Evolutionary conservation across 2,113 vertebrate genomes (phyloP).

Genomic region (Limnothrissa miodon): DNA sequence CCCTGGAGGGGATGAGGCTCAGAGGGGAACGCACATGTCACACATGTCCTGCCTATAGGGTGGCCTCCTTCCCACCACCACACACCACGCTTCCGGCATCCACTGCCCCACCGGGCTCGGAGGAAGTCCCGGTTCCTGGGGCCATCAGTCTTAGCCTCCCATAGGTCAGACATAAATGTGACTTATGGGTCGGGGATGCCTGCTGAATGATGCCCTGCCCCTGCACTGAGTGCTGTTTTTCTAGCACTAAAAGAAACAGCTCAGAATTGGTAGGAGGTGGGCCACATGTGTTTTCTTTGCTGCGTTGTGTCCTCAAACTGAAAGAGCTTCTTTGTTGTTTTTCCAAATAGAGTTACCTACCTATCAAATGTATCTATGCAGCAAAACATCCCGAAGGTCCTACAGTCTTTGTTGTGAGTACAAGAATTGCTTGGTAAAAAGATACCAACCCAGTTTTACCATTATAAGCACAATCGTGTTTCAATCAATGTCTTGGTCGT

Average conservation of each 20-base stretch:
- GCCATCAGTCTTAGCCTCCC: slow-evolving; percentile 58
- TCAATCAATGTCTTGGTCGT: slow-evolving; percentile 25
- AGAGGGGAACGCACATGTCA: slow-evolving; percentile 36
- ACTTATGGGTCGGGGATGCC: slow-evolving; percentile 56
- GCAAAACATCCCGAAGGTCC: background rate
- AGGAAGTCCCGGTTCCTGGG: slow-evolving; percentile 69
- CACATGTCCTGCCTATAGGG: slow-evolving; percentile 40
- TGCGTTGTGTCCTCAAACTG: slow-evolving; percentile 41
- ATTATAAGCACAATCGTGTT: background rate
- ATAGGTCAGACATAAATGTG: slow-evolving; percentile 58
- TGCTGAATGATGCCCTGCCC: slow-evolving; percentile 11
- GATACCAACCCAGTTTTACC: background rate
- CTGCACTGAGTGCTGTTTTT: slow-evolving; percentile 53
- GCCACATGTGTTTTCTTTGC: slow-evolving; percentile 51
- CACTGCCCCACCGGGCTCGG: slow-evolving; percentile 38
- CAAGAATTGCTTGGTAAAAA: background rate
- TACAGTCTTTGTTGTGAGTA: background rate
- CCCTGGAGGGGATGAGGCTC: slow-evolving; percentile 23
- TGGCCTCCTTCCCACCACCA: slow-evolving; percentile 38
- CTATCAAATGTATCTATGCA: background rate
- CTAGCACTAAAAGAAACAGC: slow-evolving; percentile 59
- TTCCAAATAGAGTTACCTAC: slow-evolving; percentile 23
- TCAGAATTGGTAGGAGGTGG: slow-evolving; percentile 30
- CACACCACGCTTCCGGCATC: slow-evolving; percentile 55
- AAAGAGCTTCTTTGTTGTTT: slow-evolving; percentile 37